Evolutionary conservation across 2,888 invertebrate genomes (phyloP), one percentile per base, ranked within the genome.

Genomic region (Tinea trinotella): DNA sequence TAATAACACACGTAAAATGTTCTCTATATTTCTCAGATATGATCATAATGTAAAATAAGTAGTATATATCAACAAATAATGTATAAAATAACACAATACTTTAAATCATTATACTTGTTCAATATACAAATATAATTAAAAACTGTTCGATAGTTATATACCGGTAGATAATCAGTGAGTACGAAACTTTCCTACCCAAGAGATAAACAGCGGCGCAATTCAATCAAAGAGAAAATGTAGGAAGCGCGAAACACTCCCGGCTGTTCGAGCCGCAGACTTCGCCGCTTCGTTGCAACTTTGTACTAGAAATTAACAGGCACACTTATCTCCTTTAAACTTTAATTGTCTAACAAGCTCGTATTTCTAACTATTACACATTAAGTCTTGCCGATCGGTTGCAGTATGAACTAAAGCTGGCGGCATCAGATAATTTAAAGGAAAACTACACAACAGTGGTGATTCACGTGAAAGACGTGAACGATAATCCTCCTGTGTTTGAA

Each of bases 401-500:
- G 95, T 97, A 97, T 86, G 97, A 97, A 88, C 90, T 97, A 76
- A 93, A 96, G 75, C 88, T 96, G 83, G 96, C 97, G 57, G 96
- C 97, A 54, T 97, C 98, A 59, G 96, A 96, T 88, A 98, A 98
- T 89, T 89, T 96, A 74, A 97, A 97, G 88, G 97, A 98, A 85
- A 97, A 97, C 90, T 95, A 95, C 87, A 97, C 97, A 44, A 97
- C 95, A 36, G 97, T 98, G 62, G 96, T 97, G 70, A 97, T 98
- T 70, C 95, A 97, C 83, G 96, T 98, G 66, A 97, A 96, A 86
- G 98, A 99, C 79, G 97, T 98, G 62, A 98, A 98, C 84, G 98
- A 99, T 89, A 98, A 98, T 88, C 95, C 97, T 46, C 98, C 98
- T 1, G 95, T 96, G 64, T 99, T 99, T 84, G 96, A 96, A 82